Base-by-base conservation (phyloP, 1,140 invertebrate species). In the Planococcus citri region DNA sequence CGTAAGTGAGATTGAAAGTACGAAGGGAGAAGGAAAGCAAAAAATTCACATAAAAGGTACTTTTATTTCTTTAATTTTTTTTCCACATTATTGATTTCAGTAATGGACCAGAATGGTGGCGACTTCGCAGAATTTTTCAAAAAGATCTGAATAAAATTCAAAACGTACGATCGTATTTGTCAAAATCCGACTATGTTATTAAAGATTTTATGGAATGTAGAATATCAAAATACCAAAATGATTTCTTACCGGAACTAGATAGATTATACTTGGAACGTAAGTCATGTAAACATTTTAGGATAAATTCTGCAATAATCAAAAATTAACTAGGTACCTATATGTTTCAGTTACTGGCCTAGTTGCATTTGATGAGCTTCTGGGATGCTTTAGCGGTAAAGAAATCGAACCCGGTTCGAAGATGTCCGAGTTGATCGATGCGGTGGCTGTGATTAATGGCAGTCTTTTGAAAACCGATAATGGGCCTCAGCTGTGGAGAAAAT, bases 21-120 rank as follows among this genome's bases (percentile, higher is more conserved):
- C n/a, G n/a, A n/a, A n/a, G n/a, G n/a, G n/a, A n/a, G n/a, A n/a
- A n/a, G n/a, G n/a, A n/a, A n/a, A n/a, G n/a, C n/a, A n/a, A 61
- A 9, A 9, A 8, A 61, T 21, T 14, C 9, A 22, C 22, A 21
- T 61, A 21, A 9, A 9, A 61, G 9, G 8, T 61, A 12, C 9
- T 9, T n/a, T 61, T n/a, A 12, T 12, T 61, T 67, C 51, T n/a
- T n/a, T 3, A 58, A 58, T 22, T n/a, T n/a, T 8, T 58, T 58
- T 20, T n/a, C 21, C 37, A n/a, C n/a, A n/a, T n/a, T n/a, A n/a
- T 71, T 60, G 68, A 71, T 78, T 82, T 75, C 72, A 95, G 91
- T 68, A 94, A 95, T 81, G 92, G 92, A 1, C 76, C 80, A 10
- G 86, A 91, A 70, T 95, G 93, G 94, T 87, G 85, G 82, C 81